These are phyloP conservation scores for Metalampra italica DNA, from an alignment of 2,888 invertebrate species.

Conservation along the genomic window DNA sequence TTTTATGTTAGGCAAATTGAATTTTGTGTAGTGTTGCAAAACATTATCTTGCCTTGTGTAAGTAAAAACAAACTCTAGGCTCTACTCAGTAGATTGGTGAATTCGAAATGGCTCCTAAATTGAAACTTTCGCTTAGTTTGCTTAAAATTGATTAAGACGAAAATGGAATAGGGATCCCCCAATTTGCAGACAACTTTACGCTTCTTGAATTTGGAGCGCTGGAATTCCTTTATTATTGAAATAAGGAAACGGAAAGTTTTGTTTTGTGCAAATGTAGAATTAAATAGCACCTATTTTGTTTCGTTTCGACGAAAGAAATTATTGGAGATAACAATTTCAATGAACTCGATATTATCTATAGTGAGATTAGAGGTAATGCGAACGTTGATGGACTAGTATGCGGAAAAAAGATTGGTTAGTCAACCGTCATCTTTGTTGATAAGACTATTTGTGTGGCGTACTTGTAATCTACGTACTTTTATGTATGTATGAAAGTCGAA, in stretches of 20 bases:
- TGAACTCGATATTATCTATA: not conserved
- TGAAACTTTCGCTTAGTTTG: constrained; percentile 58
- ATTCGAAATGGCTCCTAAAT: constrained; percentile 46
- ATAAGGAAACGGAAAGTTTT: constrained; percentile 1
- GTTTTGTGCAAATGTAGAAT: too few species aligned
- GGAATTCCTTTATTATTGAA: constrained; percentile 4
- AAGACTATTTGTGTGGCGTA: too few species aligned
- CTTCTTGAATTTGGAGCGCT: constrained; percentile 13
- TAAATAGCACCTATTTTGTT: too few species aligned
- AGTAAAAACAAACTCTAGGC: constrained; percentile 8
- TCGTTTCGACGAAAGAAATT: too few species aligned
- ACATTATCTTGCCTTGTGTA: constrained; percentile 1
- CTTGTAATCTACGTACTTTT: too few species aligned
- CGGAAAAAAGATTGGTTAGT: not conserved
- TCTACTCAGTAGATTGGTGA: constrained; percentile 13
- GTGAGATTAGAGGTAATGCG: not conserved
- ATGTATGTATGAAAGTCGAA: too few species aligned
- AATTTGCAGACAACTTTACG: constrained; percentile 18
- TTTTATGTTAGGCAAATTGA: constrained; percentile 8
- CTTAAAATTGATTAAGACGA: constrained; percentile 51
- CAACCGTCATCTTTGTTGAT: too few species aligned
- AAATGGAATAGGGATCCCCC: constrained; percentile 38
- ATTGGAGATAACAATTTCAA: too few species aligned
- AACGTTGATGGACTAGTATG: not conserved
- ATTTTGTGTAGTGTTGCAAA: not conserved